These are phyloP conservation scores for Xenentodon cancila DNA, from an alignment of 2,797 vertebrate genomes.

Conservation along the genomic window DNA sequence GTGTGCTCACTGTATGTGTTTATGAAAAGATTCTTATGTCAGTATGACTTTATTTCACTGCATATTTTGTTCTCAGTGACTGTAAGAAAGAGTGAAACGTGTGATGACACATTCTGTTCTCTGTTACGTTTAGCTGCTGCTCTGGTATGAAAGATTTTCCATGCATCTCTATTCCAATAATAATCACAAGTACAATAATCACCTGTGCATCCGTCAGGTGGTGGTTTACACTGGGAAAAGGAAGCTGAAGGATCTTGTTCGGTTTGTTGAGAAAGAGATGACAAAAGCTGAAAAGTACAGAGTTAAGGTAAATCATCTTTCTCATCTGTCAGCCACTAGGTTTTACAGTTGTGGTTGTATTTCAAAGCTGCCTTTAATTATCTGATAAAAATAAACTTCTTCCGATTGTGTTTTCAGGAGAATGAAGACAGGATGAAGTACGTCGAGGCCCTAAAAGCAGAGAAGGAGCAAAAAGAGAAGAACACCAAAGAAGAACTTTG, in stretches of 20 bases:
- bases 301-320: constrained; percentile 69
- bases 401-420: constrained; percentile 59
- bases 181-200: background rate
- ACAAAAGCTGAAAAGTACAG: constrained; percentile 72
- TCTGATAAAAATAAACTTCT: constrained; percentile 44
- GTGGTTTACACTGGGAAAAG: constrained; percentile 82
- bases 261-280: constrained; percentile 86
- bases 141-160: too few species aligned
- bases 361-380: constrained; percentile 7
- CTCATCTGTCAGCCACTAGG: background rate
- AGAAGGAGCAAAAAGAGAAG: constrained; percentile 53
- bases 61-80: too few species aligned
- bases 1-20: too few species aligned
- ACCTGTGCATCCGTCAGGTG: constrained; percentile 74
- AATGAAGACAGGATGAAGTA: constrained; percentile 74
- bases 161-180: background rate
- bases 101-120: too few species aligned
- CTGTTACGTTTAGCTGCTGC: too few species aligned
- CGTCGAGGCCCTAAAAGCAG: constrained; percentile 54
- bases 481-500: constrained; percentile 72
- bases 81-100: too few species aligned
- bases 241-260: constrained; percentile 82
- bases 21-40: too few species aligned
- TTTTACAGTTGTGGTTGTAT: constrained; percentile 6
- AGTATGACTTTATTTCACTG: too few species aligned